Evolutionary conservation across 2,888 invertebrate species (phyloP).

Genomic region (Neoitamus cyanurus): DNA sequence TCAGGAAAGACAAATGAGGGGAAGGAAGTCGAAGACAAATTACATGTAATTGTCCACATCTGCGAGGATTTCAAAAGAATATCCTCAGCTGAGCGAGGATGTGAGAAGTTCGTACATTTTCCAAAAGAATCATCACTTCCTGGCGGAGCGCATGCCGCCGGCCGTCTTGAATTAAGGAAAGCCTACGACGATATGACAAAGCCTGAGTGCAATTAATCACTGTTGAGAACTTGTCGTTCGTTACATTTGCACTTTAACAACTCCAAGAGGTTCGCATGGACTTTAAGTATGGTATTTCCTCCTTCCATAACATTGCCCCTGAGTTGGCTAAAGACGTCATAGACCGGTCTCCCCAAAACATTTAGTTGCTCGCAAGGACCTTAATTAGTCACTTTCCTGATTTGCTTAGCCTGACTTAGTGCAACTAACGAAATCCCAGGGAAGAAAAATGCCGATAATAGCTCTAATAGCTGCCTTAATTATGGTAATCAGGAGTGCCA

Average conservation of each 20-base stretch:
- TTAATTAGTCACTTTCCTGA: background rate
- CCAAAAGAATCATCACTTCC: background rate
- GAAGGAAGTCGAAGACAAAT: conserved; percentile 30
- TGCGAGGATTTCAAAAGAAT: background rate
- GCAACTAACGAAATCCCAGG: background rate
- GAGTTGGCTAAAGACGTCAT: background rate
- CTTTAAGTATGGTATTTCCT: background rate
- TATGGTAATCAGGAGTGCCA: conserved; percentile 24
- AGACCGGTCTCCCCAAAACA: background rate
- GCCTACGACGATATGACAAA: background rate
- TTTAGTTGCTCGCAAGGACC: background rate
- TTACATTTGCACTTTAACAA: background rate
- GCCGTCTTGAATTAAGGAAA: background rate
- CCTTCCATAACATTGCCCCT: background rate
- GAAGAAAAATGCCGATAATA: conserved; percentile 20
- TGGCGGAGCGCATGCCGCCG: background rate
- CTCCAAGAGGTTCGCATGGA: background rate
- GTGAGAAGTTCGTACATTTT: background rate
- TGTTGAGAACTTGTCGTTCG: background rate
- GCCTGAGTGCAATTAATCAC: background rate
- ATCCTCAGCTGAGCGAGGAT: background rate
- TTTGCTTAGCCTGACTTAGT: conserved; percentile 1
- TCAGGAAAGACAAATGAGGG: conserved; percentile 16
- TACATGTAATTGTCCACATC: conserved; percentile 35
- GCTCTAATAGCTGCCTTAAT: conserved; percentile 29